phyloP scores from a whole-genome alignment of 2,113 vertebrate genomes.

The Natator depressus region DNA sequence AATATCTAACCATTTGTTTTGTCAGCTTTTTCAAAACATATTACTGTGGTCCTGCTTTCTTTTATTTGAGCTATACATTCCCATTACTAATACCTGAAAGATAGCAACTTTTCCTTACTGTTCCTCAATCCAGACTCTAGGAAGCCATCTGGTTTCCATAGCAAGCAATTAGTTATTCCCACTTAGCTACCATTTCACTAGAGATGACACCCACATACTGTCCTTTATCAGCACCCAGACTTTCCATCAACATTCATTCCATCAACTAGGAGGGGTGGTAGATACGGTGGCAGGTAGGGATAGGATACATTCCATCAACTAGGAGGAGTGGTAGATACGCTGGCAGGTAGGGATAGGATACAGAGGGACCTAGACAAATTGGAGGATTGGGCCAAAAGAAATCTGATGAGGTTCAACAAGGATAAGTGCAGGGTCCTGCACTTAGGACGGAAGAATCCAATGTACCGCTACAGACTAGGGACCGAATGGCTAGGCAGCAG shows the following conservation, averaged over 20 bases:
- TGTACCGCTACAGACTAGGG: too few relatives aligned
- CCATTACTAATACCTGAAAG: neutral
- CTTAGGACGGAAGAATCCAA: too few relatives aligned
- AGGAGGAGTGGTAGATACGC: too few relatives aligned
- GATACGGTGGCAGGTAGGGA: too few relatives aligned
- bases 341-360: too few relatives aligned
- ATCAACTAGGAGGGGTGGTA: too few relatives aligned
- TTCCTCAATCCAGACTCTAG: neutral
- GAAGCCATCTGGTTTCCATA: neutral
- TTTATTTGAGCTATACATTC: conserved; percentile 27
- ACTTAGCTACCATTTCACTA: neutral
- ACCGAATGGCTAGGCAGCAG: too few relatives aligned
- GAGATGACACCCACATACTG: neutral
- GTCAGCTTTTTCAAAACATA: conserved; percentile 1
- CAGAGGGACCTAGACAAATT: too few relatives aligned
- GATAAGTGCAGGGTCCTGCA: too few relatives aligned
- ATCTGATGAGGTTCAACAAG: too few relatives aligned
- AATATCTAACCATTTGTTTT: neutral
- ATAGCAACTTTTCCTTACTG: neutral
- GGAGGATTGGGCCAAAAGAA: too few relatives aligned
- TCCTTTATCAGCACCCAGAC: neutral
- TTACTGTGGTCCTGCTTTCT: neutral
- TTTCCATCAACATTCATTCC: neutral
- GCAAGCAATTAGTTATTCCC: neutral
- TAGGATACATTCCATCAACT: too few relatives aligned